These are phyloP conservation scores for Mythimna lalbum DNA, from an alignment of 2,888 invertebrate genomes.

Conservation along the genomic window DNA sequence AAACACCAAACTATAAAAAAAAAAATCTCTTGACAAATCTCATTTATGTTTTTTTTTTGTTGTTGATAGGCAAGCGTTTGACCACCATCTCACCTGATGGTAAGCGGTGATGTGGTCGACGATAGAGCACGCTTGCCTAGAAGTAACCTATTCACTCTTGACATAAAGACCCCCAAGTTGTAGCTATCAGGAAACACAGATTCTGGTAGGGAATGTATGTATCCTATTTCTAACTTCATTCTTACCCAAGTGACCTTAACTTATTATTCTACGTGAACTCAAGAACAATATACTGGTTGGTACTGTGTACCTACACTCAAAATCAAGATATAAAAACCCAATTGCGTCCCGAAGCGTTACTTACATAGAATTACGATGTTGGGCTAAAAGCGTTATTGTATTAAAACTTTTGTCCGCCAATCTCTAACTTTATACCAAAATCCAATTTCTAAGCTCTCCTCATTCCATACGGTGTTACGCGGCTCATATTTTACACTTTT, in stretches of 20 bases:
- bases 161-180: too few relatives aligned
- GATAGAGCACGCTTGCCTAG: too few relatives aligned
- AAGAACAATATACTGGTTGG: neutral
- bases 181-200: too few relatives aligned
- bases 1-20: too few relatives aligned
- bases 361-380: conserved; percentile 40
- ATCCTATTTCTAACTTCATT: neutral
- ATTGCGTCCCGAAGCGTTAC: conserved; percentile 28
- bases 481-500: conserved; percentile 56
- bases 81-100: too few relatives aligned
- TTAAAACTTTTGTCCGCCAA: conserved; percentile 55
- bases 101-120: too few relatives aligned
- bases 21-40: too few relatives aligned
- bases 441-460: conserved; percentile 57
- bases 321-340: conserved; percentile 31
- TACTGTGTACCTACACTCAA: conserved; percentile 2
- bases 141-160: too few relatives aligned
- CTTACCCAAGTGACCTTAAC: neutral
- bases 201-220: too few relatives aligned
- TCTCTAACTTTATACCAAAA: conserved; percentile 53
- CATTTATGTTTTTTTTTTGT: too few relatives aligned
- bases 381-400: conserved; percentile 53
- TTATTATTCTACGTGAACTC: neutral
- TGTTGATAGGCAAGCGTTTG: too few relatives aligned
- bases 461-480: conserved; percentile 42